phyloP scores from a whole-genome alignment of 2,888 invertebrate genomes.

The Notodonta dromedarius region DNA sequence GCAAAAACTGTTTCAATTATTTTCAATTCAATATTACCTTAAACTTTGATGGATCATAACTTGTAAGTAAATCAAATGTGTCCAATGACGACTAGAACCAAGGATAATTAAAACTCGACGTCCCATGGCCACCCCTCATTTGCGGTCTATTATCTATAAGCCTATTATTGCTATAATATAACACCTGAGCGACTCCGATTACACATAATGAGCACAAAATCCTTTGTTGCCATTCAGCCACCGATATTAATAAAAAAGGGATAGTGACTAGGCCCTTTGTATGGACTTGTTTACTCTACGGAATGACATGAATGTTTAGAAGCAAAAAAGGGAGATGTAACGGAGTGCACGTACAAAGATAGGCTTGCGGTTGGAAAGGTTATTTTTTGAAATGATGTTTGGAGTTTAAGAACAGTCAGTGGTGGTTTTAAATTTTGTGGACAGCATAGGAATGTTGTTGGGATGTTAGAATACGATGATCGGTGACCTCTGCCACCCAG shows the following conservation, averaged over 20 bases:
- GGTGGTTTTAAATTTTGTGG: slow-evolving; percentile 24
- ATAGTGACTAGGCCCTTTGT: slow-evolving; percentile 72
- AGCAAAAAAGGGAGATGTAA: slow-evolving; percentile 71
- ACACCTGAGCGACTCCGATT: slow-evolving; percentile 79
- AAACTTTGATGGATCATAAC: no score
- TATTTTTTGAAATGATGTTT: slow-evolving; percentile 36
- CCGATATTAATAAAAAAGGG: slow-evolving; percentile 79
- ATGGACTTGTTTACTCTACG: slow-evolving; percentile 71
- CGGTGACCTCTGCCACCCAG: slow-evolving; percentile 75
- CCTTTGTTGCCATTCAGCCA: slow-evolving; percentile 77
- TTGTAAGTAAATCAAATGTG: not conserved
- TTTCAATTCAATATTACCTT: no score
- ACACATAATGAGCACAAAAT: slow-evolving; percentile 74
- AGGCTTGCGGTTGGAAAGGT: slow-evolving; percentile 32
- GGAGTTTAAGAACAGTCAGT: slow-evolving; percentile 41
- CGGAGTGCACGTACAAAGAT: slow-evolving; percentile 48
- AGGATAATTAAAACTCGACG: slow-evolving; percentile 22
- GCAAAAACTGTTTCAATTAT: no score
- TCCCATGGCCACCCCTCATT: slow-evolving; percentile 42
- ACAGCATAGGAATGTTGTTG: slow-evolving; percentile 16
- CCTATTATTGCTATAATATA: slow-evolving; percentile 75
- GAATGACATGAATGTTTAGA: slow-evolving; percentile 75
- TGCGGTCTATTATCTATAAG: slow-evolving; percentile 55
- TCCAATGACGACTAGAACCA: slow-evolving; percentile 11
- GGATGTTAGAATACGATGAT: slow-evolving; percentile 54